phyloP scores from a whole-genome alignment of 2,797 vertebrate species.

The Alcedo quadribrachys region DNA sequence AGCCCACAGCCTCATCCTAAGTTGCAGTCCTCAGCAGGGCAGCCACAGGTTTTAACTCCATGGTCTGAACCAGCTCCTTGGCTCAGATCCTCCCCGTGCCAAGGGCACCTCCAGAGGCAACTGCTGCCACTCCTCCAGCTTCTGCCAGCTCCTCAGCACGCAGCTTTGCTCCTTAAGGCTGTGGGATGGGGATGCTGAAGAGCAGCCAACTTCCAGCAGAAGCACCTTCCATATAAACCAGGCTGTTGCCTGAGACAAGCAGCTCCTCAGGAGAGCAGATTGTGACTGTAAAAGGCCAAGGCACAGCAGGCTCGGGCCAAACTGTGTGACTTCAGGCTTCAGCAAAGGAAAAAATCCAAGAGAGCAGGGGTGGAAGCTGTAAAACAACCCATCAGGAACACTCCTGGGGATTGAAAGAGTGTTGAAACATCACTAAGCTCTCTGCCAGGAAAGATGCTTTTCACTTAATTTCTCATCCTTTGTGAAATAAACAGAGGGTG shows the following conservation, averaged over 20 bases:
- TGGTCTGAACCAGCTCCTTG: background rate
- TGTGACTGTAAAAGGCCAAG: slow-evolving; percentile 29
- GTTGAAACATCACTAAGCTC: background rate
- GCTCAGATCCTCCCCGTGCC: background rate
- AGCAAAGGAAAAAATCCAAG: background rate
- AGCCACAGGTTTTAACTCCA: background rate
- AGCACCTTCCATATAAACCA: background rate
- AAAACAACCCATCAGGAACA: background rate
- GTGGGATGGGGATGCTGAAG: background rate
- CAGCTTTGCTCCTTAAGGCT: background rate
- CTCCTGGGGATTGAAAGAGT: background rate
- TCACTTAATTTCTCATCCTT: slow-evolving; percentile 3
- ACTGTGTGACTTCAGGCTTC: background rate
- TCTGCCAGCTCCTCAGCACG: background rate
- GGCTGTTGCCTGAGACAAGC: background rate
- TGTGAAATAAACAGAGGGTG: background rate
- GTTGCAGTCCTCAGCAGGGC: background rate
- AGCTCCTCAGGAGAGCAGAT: background rate
- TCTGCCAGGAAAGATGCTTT: background rate
- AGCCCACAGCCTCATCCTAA: background rate
- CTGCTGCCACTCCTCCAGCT: background rate
- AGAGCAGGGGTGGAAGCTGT: background rate
- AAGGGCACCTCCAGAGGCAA: background rate
- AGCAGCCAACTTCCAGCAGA: background rate
- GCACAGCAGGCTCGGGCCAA: background rate